phyloP scores from a whole-genome alignment of 2,888 invertebrate species.

The Proisotoma minuta region DNA sequence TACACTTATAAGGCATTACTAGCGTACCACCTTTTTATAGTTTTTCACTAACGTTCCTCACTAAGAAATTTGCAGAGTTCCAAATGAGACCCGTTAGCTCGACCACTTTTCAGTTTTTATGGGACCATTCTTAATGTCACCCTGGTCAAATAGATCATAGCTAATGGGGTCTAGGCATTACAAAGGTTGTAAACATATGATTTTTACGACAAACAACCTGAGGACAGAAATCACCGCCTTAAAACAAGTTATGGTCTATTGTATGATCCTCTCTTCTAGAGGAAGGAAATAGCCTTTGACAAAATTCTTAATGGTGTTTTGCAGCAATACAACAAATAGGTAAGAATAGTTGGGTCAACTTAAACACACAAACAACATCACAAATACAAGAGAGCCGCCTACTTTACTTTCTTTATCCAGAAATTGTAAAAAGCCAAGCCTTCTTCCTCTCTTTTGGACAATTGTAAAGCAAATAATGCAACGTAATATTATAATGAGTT shows the following conservation, averaged over 20 bases:
- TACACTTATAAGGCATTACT: no score
- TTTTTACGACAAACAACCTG: slow-evolving; percentile 14
- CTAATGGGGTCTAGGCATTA: slow-evolving; percentile 1
- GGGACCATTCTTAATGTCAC: slow-evolving; percentile 9
- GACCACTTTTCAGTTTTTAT: slow-evolving; percentile 8
- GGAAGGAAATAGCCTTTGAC: no score
- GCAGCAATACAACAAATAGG: no score
- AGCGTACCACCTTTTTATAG: no score
- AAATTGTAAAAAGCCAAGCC: not conserved
- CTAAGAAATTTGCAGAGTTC: not conserved
- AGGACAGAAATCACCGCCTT: not conserved
- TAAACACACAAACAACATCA: no score
- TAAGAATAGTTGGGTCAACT: no score
- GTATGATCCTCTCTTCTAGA: no score
- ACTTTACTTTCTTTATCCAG: not conserved
- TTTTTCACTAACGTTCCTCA: no score
- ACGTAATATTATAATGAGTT: no score
- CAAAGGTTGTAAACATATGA: not conserved
- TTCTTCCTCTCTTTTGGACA: not conserved
- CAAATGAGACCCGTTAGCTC: not conserved
- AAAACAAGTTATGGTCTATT: no score
- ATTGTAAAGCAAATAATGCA: not conserved
- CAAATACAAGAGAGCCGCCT: not conserved
- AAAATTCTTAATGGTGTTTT: no score
- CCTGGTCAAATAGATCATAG: slow-evolving; percentile 13